Conservation (phyloP, 2,797 vertebrate genomes). For the Botia almorhae region DNA sequence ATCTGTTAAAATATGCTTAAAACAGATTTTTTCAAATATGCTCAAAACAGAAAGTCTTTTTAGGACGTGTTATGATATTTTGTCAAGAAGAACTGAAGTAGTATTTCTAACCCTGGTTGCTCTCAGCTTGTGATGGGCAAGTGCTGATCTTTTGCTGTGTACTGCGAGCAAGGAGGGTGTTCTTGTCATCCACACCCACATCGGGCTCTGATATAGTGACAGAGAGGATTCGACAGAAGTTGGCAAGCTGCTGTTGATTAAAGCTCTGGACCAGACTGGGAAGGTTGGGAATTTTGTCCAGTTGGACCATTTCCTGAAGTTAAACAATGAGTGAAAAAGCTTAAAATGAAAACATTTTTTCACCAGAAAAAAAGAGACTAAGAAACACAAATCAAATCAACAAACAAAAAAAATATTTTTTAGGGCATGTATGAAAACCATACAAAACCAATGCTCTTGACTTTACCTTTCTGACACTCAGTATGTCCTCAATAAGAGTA, state of each 20-base stretch:
- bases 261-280: slow-evolving; percentile 93
- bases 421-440: background rate
- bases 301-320: slow-evolving; percentile 93
- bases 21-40: background rate
- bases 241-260: slow-evolving; percentile 97
- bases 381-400: background rate
- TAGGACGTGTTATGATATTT: background rate
- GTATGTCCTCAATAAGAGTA: slow-evolving; percentile 96
- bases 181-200: slow-evolving; percentile 94
- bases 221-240: slow-evolving; percentile 97
- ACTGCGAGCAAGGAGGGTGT: slow-evolving; percentile 95
- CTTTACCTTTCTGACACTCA: slow-evolving; percentile 94
- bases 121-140: slow-evolving; percentile 90
- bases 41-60: background rate
- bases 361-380: too few relatives aligned
- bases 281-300: slow-evolving; percentile 95
- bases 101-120: slow-evolving; percentile 88
- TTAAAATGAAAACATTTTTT: too few relatives aligned
- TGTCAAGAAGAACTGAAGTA: background rate
- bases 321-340: background rate
- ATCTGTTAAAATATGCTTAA: background rate
- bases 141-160: slow-evolving; percentile 92
- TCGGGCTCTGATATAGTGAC: slow-evolving; percentile 98
- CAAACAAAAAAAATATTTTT: background rate
- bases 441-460: background rate